Conservation (phyloP, 1,140 invertebrate genomes). For the Laupala kohalensis region DNA sequence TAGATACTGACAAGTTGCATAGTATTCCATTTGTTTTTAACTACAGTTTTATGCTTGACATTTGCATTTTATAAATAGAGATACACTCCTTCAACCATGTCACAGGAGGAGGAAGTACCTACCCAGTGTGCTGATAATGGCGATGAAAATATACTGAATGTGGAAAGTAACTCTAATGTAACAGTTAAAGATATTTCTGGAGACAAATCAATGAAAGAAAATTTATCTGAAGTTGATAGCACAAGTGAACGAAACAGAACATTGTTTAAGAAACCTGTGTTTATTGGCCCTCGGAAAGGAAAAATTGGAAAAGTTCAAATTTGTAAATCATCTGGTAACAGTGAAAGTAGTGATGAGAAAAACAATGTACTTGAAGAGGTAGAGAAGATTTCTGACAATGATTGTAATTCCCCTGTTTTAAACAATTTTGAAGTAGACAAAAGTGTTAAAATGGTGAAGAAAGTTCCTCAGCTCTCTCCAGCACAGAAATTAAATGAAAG, state of each 20-base stretch:
- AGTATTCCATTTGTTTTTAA: too few species aligned
- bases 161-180: not conserved
- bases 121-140: not conserved
- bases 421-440: not conserved
- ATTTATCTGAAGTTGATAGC: not conserved
- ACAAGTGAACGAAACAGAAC: not conserved
- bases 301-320: constrained; percentile 4
- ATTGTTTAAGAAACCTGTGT: constrained; percentile 4
- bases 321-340: not conserved
- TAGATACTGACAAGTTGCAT: too few species aligned
- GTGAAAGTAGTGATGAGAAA: not conserved
- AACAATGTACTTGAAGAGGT: not conserved
- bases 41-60: too few species aligned
- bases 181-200: not conserved
- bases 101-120: too few species aligned
- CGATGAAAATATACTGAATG: not conserved
- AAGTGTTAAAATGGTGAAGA: not conserved
- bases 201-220: not conserved
- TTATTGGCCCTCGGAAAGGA: constrained; percentile 5
- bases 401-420: not conserved
- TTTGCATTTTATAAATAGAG: too few species aligned
- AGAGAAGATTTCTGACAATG: not conserved
- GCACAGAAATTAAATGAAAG: constrained; percentile 16
- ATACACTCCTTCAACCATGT: too few species aligned
- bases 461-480: not conserved